Conservation (phyloP, 2,797 vertebrate genomes). For the Rhinatrema bivittatum region DNA sequence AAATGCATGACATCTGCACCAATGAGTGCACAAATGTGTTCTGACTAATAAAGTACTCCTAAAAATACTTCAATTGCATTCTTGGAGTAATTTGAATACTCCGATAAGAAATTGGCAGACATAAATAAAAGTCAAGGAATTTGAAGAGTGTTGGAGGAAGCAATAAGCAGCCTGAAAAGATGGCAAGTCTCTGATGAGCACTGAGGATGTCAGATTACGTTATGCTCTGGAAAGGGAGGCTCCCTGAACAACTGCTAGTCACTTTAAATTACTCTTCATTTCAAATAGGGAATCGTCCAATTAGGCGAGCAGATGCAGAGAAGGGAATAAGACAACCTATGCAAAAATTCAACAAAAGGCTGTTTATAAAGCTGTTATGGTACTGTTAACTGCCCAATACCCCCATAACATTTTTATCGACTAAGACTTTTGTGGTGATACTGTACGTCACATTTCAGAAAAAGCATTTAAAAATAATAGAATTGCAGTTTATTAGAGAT, state of each 20-base stretch:
- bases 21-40: background rate
- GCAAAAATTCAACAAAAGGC: conserved; percentile 34
- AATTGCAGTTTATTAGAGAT: too few relatives aligned
- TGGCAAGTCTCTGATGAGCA: conserved; percentile 34
- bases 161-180: conserved; percentile 36
- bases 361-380: conserved; percentile 18
- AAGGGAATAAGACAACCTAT: conserved; percentile 24
- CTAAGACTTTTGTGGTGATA: conserved; percentile 14
- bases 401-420: conserved; percentile 17
- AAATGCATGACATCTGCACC: background rate
- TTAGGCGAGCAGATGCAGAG: conserved; percentile 41
- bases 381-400: conserved; percentile 2
- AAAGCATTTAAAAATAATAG: too few relatives aligned
- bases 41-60: background rate
- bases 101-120: conserved; percentile 24
- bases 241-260: conserved; percentile 41
- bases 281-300: conserved; percentile 51
- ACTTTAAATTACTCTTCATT: conserved; percentile 48
- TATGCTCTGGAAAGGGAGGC: conserved; percentile 38
- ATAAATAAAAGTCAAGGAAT: conserved; percentile 28
- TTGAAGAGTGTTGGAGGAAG: conserved; percentile 22
- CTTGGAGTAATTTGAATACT: conserved; percentile 30
- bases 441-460: too few relatives aligned
- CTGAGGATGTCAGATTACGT: conserved; percentile 36
- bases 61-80: conserved; percentile 9